Percentiles rank a stretch among this genome's conserved stretches.
Conservation (phyloP, 2,797 vertebrate genomes). For the Halcyon leucocephala region DNA sequence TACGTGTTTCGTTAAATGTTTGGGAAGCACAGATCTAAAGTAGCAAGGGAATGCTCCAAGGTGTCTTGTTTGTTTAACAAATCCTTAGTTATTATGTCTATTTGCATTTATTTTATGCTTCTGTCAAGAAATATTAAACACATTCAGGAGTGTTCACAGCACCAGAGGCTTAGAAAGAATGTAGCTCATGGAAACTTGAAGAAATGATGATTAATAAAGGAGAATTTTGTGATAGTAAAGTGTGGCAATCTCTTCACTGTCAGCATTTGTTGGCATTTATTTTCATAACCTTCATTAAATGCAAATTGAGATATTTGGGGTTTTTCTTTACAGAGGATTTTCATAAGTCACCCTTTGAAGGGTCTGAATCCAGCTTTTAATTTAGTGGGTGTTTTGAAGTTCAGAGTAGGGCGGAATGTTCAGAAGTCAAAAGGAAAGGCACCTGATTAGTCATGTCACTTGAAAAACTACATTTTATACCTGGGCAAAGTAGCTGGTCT, state of each 20-base stretch:
- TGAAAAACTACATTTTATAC: background rate
- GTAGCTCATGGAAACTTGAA: background rate
- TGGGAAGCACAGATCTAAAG: background rate
- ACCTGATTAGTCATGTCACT: background rate
- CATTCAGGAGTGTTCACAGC: background rate
- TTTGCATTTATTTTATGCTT: background rate
- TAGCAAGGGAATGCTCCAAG: background rate
- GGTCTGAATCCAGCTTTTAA: background rate
- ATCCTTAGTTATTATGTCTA: background rate
- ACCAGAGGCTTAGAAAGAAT: background rate
- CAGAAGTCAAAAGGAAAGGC: background rate
- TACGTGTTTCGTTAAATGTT: background rate
- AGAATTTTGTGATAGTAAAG: background rate
- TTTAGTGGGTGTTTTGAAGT: background rate
- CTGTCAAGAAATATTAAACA: background rate
- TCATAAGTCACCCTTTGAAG: background rate
- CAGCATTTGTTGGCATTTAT: background rate
- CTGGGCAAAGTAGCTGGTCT: background rate
- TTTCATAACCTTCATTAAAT: background rate
- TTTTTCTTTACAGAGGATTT: background rate
- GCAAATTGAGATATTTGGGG: background rate
- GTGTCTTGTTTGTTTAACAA: background rate
- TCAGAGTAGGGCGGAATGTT: background rate
- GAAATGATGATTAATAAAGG: background rate
- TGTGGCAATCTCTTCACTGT: background rate